A percentile compares a stretch with the other conserved stretches of the same genome.
Conservation (phyloP, 2,113 vertebrate species). For the Centropus bengalensis region DNA sequence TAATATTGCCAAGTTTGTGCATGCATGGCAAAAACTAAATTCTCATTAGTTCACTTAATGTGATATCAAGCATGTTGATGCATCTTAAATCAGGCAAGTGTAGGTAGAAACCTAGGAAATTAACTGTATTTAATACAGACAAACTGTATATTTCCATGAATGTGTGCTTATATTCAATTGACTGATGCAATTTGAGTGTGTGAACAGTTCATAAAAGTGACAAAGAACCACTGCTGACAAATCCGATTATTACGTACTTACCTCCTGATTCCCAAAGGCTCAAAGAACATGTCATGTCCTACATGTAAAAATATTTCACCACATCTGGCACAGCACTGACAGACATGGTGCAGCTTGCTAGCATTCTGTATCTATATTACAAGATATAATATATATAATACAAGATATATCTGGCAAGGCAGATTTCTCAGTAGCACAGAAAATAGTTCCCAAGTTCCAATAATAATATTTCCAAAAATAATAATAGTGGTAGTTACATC, state of each 20-base stretch:
- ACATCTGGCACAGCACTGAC: not conserved
- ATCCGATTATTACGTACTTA: not conserved
- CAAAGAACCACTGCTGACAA: not conserved
- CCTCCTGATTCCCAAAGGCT: not conserved
- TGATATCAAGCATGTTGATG: not conserved
- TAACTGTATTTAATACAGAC: not conserved
- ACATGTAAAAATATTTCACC: not conserved
- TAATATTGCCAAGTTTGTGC: not conserved
- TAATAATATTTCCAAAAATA: not conserved
- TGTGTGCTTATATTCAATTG: not conserved
- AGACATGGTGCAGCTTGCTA: not conserved
- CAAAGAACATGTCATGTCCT: not conserved
- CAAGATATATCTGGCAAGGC: not conserved
- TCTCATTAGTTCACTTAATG: not conserved
- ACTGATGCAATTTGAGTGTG: not conserved
- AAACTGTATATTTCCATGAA: not conserved
- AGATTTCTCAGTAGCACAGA: not conserved
- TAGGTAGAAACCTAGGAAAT: not conserved
- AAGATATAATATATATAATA: too few species aligned
- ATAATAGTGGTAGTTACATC: not conserved
- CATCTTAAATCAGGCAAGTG: not conserved
- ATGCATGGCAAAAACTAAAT: not conserved
- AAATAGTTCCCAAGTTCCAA: not conserved
- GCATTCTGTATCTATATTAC: not conserved
- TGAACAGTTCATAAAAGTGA: not conserved